Base-by-base conservation (phyloP, 2,113 vertebrate genomes). In the Crotalus helleri region DNA sequence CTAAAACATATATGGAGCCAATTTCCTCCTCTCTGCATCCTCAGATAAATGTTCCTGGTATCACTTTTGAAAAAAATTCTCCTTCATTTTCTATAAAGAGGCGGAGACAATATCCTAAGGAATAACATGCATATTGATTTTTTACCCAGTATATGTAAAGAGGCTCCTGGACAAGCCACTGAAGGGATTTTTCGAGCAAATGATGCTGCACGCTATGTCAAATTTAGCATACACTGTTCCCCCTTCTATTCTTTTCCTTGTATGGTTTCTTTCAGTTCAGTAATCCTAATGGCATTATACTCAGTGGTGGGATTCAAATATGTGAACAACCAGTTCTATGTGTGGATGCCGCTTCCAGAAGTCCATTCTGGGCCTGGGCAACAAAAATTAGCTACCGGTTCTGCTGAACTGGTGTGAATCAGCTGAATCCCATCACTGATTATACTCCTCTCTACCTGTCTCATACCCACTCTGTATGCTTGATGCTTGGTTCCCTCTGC, bases 91-190 rank as follows among this genome's bases (percentile, higher is more conserved):
- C 53, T 33, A 24, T 53, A 90, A 58, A 44, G 33, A 1, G n/a
- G 12, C 44, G 74, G 23, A 9, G n/a, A 54, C 12, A 39, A 33
- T 19, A 53, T 19, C 19, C 29, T 24, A 46, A 88, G 87, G 7
- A 55, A 24, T 59, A 21, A 93, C 89, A 23, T 19, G 91, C 10
- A 26, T 19, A 93, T 54, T 95, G 92, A 53, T 44, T 59, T 19
- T 86, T 88, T 74, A 12, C 0, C 59, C 59, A 11, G 11, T 94
- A 46, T 94, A 93, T 61, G 33, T 10, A 92, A 92, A 49, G 55
- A 95, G 92, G 0, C 46, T 92, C 90, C 6, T 53, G 93, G 33
- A 39, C 58, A 90, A 55, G n/a, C 74, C 91, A 55, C 9, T 91
- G 8, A 92, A 57, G 64, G 33, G 92, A 88, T 53, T 89, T 29